Conservation (phyloP, 2,113 vertebrate genomes). For the Cochlearius cochlearius region DNA sequence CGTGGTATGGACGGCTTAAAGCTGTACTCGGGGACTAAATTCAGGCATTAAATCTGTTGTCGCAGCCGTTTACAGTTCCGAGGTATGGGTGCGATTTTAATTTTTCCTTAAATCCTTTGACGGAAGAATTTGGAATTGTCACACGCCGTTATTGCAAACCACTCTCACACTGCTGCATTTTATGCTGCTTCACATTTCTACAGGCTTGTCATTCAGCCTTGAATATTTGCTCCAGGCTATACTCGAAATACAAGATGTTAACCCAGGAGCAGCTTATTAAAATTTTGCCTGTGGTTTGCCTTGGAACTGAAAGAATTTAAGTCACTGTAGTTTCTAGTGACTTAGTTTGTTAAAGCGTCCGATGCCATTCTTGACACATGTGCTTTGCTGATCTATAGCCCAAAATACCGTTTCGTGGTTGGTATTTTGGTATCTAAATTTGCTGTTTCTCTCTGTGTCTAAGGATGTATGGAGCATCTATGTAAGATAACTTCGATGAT, state of each 20-base stretch:
- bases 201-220: background rate
- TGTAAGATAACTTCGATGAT: background rate
- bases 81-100: background rate
- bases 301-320: background rate
- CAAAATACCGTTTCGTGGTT: background rate
- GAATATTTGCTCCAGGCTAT: background rate
- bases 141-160: background rate
- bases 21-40: background rate
- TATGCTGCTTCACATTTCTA: background rate
- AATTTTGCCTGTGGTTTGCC: slow-evolving; percentile 2
- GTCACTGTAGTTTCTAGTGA: background rate
- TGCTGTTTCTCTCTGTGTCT: background rate
- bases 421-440: background rate
- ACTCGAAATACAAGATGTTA: slow-evolving; percentile 2
- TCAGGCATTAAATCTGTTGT: background rate
- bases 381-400: background rate
- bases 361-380: rapidly evolving
- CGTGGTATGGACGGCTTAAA: background rate
- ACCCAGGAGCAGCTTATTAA: background rate
- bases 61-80: background rate
- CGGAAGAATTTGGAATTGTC: background rate
- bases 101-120: background rate
- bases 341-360: background rate
- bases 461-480: background rate
- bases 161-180: background rate